phyloP scores from a whole-genome alignment of 2,797 vertebrate species.

The Megalops cyprinoides region DNA sequence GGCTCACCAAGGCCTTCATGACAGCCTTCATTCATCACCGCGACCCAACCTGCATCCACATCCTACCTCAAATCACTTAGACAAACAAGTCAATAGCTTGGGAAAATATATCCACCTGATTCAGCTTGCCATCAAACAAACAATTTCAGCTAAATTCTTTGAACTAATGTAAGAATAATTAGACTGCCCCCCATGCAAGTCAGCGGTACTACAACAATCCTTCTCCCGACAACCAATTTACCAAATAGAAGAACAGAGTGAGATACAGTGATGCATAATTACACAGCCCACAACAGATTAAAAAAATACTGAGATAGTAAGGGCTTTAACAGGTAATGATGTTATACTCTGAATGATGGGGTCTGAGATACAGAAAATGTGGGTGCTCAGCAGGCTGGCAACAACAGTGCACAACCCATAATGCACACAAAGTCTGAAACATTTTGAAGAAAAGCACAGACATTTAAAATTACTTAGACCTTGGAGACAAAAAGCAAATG shows the following conservation, averaged over 20 bases:
- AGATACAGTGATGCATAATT: not conserved
- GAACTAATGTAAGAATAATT: not conserved
- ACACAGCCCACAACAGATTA: not conserved
- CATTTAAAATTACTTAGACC: not conserved
- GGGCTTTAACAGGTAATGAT: slow-evolving; percentile 16
- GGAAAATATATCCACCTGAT: not conserved
- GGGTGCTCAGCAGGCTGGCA: not conserved
- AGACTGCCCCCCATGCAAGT: not conserved
- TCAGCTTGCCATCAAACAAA: not conserved
- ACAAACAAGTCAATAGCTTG: slow-evolving; percentile 5
- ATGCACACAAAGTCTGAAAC: not conserved
- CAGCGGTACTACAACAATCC: not conserved
- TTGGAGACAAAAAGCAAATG: no score
- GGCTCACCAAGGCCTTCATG: not conserved
- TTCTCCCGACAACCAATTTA: no score
- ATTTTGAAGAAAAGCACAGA: not conserved
- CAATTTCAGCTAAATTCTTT: not conserved
- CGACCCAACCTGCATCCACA: not conserved
- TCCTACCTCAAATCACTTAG: not conserved
- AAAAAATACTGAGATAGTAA: not conserved
- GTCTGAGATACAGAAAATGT: not conserved
- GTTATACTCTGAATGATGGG: not conserved
- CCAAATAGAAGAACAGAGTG: not conserved
- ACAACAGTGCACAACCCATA: not conserved
- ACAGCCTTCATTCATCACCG: not conserved